Evolutionary conservation across 2,888 invertebrate genomes (phyloP), one percentile per base, ranked within the genome.

Genomic region (Fragum sueziense): DNA sequence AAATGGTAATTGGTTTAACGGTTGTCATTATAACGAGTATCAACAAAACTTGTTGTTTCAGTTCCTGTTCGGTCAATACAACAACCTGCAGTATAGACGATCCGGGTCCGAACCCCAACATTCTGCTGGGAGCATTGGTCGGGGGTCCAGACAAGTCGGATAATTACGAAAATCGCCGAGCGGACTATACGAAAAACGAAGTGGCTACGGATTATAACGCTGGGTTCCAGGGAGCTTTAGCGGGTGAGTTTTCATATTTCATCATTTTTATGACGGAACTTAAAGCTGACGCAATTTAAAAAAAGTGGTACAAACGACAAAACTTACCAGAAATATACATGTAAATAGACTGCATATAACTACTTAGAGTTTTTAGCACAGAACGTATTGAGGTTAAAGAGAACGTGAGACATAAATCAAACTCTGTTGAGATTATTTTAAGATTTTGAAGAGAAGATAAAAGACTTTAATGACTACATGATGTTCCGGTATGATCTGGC

Each of bases 181-280:
- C 74, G n/a, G 88, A 92, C 79, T 91, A 87, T 81, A 79, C 86
- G 20, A 87, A 84, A 73, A 91, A 89, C 72, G 91, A 91, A 71
- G 91, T 91, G 29, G 87, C 90, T 1, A 87, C 87, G 59, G 90
- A 90, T 74, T 91, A 91, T 80, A 91, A 91, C 71, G 88, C 91
- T 6, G 91, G 91, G 0, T 92, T 91, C 82, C 91, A 91, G 82
- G 76, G 85, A 0, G 88, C 90, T 31, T 76, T 91, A 2, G 90
- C 91, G 69, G 91, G 91, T 91, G 82, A 65, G 75, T 68, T 17
- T 61, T n/a, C n/a, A n/a, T n/a, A n/a, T n/a, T n/a, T n/a, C n/a
- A n/a, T n/a, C n/a, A n/a, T n/a, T n/a, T n/a, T n/a, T n/a, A 7
- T 17, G 34, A n/a, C 59, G 17, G 9, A 17, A 41, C 41, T 17